Conservation (phyloP, 2,113 vertebrate species). For the Nesoenas mayeri region DNA sequence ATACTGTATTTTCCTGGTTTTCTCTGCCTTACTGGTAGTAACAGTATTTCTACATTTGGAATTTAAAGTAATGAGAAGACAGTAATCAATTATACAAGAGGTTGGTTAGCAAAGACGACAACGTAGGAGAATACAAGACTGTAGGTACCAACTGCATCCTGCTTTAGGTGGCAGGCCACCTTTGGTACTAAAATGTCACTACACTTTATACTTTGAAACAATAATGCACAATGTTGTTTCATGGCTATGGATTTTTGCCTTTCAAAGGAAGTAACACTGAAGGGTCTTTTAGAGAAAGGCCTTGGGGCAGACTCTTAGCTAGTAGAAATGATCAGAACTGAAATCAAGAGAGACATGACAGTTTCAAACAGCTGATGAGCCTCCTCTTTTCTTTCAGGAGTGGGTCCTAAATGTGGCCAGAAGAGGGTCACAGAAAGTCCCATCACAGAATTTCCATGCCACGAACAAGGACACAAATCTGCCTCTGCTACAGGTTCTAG, state of each 20-base stretch:
- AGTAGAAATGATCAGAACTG: neutral
- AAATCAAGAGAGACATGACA: neutral
- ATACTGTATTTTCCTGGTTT: neutral
- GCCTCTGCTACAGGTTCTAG: neutral
- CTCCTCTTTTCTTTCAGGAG: neutral
- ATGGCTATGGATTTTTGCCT: accelerated
- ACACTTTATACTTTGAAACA: neutral
- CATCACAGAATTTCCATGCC: neutral
- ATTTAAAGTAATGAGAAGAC: neutral
- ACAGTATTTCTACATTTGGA: neutral
- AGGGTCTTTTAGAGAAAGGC: neutral
- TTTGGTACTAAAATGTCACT: neutral
- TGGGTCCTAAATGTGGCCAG: neutral
- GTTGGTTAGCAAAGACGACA: neutral
- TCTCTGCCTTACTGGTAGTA: neutral
- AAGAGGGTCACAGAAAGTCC: neutral
- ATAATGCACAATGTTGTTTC: neutral
- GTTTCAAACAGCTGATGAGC: neutral
- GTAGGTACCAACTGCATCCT: neutral
- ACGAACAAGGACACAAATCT: neutral
- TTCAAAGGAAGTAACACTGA: neutral
- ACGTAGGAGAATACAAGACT: neutral
- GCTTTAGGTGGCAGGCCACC: neutral
- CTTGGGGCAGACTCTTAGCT: neutral
- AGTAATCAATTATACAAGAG: neutral